Conservation (phyloP, 2,113 vertebrate species). For the Puma concolor region DNA sequence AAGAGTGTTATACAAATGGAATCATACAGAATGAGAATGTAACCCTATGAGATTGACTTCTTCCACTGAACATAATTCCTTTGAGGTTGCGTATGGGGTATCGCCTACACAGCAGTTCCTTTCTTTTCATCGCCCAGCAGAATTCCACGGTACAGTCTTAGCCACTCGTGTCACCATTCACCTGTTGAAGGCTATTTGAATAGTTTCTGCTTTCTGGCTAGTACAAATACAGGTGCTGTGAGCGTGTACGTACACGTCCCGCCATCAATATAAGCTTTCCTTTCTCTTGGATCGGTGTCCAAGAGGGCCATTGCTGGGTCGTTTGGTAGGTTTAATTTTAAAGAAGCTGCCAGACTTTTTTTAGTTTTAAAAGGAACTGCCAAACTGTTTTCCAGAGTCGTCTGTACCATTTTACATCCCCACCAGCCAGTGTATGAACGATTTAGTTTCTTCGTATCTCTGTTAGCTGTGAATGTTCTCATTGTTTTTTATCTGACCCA, state of each 20-base stretch:
- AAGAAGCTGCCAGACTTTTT: not conserved
- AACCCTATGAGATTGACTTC: not conserved
- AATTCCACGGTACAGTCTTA: not conserved
- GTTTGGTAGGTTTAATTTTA: not conserved
- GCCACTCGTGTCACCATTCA: not conserved
- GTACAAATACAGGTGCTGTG: not conserved
- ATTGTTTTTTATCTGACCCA: not conserved
- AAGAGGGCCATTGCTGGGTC: not conserved
- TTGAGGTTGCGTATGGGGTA: not conserved
- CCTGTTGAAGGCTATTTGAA: not conserved
- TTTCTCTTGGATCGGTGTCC: not conserved
- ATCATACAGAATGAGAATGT: not conserved
- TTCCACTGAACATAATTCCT: not conserved
- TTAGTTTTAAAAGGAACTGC: too few relatives aligned
- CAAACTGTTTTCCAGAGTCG: not conserved
- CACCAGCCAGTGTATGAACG: not conserved
- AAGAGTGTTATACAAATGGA: not conserved
- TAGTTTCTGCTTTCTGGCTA: not conserved
- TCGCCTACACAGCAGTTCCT: not conserved
- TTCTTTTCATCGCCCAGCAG: not conserved
- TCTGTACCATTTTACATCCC: not conserved
- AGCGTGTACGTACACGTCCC: not conserved
- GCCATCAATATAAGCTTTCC: not conserved
- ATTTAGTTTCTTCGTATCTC: not conserved
- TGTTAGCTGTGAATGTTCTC: not conserved